These are phyloP conservation scores for Pluvianellus socialis DNA, from an alignment of 2,113 vertebrate genomes.

Conservation along the genomic window DNA sequence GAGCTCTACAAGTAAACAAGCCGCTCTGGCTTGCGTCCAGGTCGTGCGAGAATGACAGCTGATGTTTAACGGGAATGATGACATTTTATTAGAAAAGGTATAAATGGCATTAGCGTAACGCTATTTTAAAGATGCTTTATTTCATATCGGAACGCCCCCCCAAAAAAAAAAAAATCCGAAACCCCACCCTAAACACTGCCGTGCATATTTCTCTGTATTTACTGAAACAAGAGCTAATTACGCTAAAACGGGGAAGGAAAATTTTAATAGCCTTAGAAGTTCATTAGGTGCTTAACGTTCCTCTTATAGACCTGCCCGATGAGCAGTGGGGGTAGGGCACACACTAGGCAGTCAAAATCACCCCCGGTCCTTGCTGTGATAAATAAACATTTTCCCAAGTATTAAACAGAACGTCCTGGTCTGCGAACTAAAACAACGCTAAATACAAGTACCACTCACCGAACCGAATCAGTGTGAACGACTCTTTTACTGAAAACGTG, in stretches of 20 bases:
- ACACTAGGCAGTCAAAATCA: fast-evolving
- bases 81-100: background rate
- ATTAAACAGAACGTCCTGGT: fast-evolving
- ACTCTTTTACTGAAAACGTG: background rate
- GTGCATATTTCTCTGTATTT: fast-evolving
- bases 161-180: too few relatives aligned
- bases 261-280: background rate
- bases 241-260: fast-evolving
- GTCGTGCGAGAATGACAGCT: background rate
- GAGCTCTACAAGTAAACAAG: background rate
- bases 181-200: fast-evolving
- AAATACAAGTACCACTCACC: background rate
- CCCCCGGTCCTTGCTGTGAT: fast-evolving
- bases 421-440: fast-evolving
- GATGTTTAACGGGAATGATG: background rate
- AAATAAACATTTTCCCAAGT: background rate
- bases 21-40: background rate
- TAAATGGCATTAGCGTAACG: fast-evolving
- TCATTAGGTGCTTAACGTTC: background rate
- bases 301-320: background rate
- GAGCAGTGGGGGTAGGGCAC: fast-evolving
- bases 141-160: fast-evolving
- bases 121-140: background rate
- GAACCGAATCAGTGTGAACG: background rate
- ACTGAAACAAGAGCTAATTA: too few relatives aligned